phyloP scores from a whole-genome alignment of 2,888 invertebrate genomes.

The Parapristionchus giblindavisi region DNA sequence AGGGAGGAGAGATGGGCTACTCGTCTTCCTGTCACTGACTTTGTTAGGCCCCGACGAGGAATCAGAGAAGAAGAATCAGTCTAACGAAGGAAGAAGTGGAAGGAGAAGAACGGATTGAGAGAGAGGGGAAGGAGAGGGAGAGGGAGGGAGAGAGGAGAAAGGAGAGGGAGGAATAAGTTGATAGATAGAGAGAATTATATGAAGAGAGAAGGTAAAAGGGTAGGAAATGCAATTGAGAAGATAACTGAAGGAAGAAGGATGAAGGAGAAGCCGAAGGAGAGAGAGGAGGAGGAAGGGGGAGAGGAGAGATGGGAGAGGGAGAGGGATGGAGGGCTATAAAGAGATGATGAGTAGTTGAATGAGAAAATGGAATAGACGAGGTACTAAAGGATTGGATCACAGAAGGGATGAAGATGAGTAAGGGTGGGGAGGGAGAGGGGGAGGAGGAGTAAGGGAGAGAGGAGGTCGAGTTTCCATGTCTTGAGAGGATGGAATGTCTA shows the following conservation, averaged over 20 bases:
- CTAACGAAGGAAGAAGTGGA: not conserved
- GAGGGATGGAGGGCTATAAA: not conserved
- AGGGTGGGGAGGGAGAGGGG: not conserved
- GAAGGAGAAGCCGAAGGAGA: not conserved
- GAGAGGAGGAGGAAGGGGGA: not conserved
- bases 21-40: not conserved
- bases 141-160: not conserved
- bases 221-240: not conserved
- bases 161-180: not conserved
- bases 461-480: no score
- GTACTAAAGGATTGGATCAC: not conserved
- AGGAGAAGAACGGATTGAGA: no score
- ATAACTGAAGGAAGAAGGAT: not conserved
- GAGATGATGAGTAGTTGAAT: slow-evolving; percentile 13
- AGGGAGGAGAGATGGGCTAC: slow-evolving; percentile 2
- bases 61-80: slow-evolving; percentile 9
- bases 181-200: not conserved
- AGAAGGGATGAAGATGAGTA: not conserved
- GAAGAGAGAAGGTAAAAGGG: not conserved
- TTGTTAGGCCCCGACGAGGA: not conserved
- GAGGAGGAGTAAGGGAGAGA: not conserved
- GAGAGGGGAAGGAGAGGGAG: not conserved
- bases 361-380: slow-evolving; percentile 7
- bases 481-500: no score
- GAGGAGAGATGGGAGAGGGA: not conserved